Conservation (phyloP, 1,140 invertebrate genomes). For the Trachymyrmex cornetzi region DNA sequence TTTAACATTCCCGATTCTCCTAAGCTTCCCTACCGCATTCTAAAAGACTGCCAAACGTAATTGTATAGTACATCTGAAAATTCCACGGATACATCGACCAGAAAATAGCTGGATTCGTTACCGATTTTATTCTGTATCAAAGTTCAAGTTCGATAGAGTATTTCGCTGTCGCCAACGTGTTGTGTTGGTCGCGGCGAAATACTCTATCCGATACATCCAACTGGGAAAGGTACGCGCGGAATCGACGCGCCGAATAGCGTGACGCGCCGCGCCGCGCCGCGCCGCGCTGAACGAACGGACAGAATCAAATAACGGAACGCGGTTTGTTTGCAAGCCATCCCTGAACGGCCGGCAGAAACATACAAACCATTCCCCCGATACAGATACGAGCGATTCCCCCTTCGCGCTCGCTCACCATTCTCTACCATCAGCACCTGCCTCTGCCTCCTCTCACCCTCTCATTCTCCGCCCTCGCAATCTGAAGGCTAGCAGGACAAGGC, state of each 20-base stretch:
- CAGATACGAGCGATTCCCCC: constrained; percentile 60
- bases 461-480: constrained; percentile 57
- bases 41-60: not conserved
- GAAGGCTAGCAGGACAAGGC: constrained; percentile 68
- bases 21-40: not conserved
- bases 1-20: constrained; percentile 24
- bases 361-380: constrained; percentile 68
- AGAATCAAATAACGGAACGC: constrained; percentile 81
- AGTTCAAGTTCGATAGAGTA: constrained; percentile 24
- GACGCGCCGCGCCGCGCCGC: constrained; percentile 24
- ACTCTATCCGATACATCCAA: constrained; percentile 30
- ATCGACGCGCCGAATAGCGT: constrained; percentile 61
- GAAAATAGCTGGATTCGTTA: not conserved
- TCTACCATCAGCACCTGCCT: not conserved
- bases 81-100: too few species aligned
- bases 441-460: not conserved
- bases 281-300: constrained; percentile 67
- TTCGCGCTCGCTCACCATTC: constrained; percentile 9
- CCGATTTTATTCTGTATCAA: constrained; percentile 6
- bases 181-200: constrained; percentile 56
- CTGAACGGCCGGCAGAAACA: constrained; percentile 72
- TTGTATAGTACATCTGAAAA: not conserved
- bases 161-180: constrained; percentile 34
- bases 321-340: constrained; percentile 81
- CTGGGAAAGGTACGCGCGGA: constrained; percentile 67